phyloP scores from a whole-genome alignment of 2,113 vertebrate genomes.

The Glaucidium brasilianum region DNA sequence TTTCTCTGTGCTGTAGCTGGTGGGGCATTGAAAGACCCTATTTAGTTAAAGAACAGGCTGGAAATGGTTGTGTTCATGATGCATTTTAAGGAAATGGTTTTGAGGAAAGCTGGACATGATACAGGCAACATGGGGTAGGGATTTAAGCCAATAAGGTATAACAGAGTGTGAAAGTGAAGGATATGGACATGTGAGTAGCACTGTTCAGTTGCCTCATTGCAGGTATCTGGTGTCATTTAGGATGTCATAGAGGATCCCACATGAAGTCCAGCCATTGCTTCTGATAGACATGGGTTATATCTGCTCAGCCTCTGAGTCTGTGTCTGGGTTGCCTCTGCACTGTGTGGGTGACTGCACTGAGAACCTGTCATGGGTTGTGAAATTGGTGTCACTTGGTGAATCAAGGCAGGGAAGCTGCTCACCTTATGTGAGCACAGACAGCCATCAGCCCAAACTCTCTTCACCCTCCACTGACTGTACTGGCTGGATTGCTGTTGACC shows the following conservation, averaged over 20 bases:
- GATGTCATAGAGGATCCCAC: not conserved
- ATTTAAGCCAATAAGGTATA: not conserved
- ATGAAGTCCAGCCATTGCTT: not conserved
- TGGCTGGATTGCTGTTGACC: not conserved
- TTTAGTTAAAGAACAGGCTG: not conserved
- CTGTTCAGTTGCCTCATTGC: not conserved
- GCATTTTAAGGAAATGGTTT: not conserved
- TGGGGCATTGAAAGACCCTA: not conserved
- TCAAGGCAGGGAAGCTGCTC: not conserved
- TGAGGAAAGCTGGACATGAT: not conserved
- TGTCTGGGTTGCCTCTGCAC: no score
- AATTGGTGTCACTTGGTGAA: not conserved
- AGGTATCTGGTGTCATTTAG: not conserved
- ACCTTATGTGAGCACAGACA: not conserved
- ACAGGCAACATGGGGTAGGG: not conserved
- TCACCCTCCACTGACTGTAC: not conserved
- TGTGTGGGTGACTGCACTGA: not conserved
- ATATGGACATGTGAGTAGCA: not conserved
- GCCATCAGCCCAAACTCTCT: not conserved
- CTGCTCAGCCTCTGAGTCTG: not conserved
- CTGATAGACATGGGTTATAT: not conserved
- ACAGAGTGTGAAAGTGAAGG: not conserved
- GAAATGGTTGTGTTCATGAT: not conserved
- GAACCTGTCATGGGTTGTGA: fast-evolving
- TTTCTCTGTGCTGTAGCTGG: not conserved